Evolutionary conservation across 2,888 invertebrate species (phyloP).

Genomic region (Cryptocheilus praepositus): DNA sequence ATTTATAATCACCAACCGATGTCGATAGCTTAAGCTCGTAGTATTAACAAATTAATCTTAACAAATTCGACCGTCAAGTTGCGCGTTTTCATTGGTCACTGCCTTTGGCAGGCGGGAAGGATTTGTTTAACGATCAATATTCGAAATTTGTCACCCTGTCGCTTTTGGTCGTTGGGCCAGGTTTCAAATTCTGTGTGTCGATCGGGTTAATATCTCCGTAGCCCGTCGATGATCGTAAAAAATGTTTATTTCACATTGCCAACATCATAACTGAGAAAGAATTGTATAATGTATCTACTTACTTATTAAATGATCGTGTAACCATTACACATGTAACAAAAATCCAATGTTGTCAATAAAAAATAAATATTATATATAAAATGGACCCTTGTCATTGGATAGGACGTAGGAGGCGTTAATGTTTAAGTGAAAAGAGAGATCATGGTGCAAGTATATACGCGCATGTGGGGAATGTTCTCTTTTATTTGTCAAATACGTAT

Average conservation of each 20-base stretch:
- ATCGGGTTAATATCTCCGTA: constrained; percentile 29
- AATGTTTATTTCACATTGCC: constrained; percentile 55
- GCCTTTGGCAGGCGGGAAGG: too few relatives aligned
- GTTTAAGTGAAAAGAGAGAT: neutral
- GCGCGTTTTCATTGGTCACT: too few relatives aligned
- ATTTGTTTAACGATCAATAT: too few relatives aligned
- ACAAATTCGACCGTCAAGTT: too few relatives aligned
- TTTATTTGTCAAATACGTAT: constrained; percentile 49
- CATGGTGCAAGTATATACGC: neutral
- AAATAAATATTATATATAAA: constrained; percentile 65
- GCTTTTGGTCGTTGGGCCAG: too few relatives aligned
- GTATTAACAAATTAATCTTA: constrained; percentile 10
- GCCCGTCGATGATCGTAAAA: constrained; percentile 33
- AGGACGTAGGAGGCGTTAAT: neutral
- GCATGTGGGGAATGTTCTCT: constrained; percentile 28
- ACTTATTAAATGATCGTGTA: constrained; percentile 68
- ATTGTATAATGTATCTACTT: constrained; percentile 69
- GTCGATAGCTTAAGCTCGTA: constrained; percentile 29
- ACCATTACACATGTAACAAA: constrained; percentile 71
- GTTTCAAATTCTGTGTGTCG: too few relatives aligned
- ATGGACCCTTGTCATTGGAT: neutral
- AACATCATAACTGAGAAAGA: constrained; percentile 48
- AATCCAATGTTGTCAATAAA: constrained; percentile 75
- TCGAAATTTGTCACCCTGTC: too few relatives aligned
- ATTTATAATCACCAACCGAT: constrained; percentile 25